Percentiles rank a stretch among this genome's conserved stretches.
Conservation (phyloP, 1,140 invertebrate species). For the Tetragonula clypearis region DNA sequence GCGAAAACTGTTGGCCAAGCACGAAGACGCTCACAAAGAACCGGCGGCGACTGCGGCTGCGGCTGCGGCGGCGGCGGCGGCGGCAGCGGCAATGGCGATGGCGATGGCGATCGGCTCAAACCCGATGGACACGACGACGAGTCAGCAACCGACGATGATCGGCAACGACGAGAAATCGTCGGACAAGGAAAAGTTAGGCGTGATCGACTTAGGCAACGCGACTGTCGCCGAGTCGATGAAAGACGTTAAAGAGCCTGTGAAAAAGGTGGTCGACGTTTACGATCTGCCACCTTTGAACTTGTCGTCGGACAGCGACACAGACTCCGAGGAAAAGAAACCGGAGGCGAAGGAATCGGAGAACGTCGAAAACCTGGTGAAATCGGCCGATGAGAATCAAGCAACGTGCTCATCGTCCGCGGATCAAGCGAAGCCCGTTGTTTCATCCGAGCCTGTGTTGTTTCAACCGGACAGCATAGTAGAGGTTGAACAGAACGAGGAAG, state of each 20-base stretch:
- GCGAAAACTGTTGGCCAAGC: conserved; percentile 88
- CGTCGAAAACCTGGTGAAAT: conserved; percentile 24
- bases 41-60: conserved; percentile 55
- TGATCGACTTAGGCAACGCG: neutral
- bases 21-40: conserved; percentile 83
- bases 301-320: conserved; percentile 89
- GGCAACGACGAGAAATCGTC: neutral
- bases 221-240: neutral
- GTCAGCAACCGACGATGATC: neutral
- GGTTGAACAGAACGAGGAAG: conserved; percentile 77
- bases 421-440: neutral
- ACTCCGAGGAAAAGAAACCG: conserved; percentile 81
- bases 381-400: conserved; percentile 15
- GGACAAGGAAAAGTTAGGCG: neutral
- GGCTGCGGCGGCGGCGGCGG: too few species aligned
- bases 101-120: conserved; percentile 40
- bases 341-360: conserved; percentile 43
- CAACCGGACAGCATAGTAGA: conserved; percentile 70
- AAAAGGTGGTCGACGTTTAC: conserved; percentile 83
- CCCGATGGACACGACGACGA: neutral
- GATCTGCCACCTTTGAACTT: conserved; percentile 91
- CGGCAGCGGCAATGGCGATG: too few species aligned
- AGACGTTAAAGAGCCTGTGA: conserved; percentile 70
- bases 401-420: too few species aligned
- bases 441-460: conserved; percentile 36